Conservation (phyloP, 2,113 vertebrate genomes). For the Ameiurus melas region DNA sequence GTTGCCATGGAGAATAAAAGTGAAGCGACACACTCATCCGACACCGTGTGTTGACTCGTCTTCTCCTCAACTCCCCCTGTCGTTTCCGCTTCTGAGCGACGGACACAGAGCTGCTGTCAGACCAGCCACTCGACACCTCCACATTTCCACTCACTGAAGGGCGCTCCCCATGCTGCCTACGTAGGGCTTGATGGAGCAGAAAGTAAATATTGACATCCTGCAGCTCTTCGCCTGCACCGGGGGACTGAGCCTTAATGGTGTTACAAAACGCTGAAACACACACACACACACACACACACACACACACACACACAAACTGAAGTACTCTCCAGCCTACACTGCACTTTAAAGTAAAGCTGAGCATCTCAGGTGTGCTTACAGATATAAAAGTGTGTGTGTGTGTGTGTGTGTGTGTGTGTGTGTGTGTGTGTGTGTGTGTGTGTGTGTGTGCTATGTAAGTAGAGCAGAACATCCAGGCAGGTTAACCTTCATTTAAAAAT, state of each 20-base stretch:
- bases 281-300: slow-evolving; percentile 16
- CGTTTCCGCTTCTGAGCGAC: background rate
- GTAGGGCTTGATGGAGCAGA: slow-evolving; percentile 10
- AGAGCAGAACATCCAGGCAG: slow-evolving; percentile 55
- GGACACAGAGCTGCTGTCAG: slow-evolving; percentile 31
- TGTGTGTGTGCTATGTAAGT: slow-evolving; percentile 34
- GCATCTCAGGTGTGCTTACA: slow-evolving; percentile 52
- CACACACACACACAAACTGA: background rate
- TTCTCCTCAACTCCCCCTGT: slow-evolving; percentile 24
- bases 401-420: slow-evolving; percentile 1
- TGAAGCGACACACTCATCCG: background rate
- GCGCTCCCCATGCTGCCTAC: slow-evolving; percentile 27
- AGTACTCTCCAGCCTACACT: background rate
- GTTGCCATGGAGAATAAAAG: background rate
- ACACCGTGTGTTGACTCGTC: slow-evolving; percentile 32
- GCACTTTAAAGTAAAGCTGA: slow-evolving; percentile 28
- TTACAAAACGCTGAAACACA: slow-evolving; percentile 40
- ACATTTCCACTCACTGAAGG: slow-evolving; percentile 46
- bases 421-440: slow-evolving; percentile 40
- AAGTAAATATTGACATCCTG: slow-evolving; percentile 55
- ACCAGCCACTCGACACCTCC: slow-evolving; percentile 36
- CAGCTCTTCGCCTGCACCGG: slow-evolving; percentile 16
- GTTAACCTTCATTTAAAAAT: slow-evolving; percentile 52
- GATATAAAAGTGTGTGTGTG: slow-evolving; percentile 36
- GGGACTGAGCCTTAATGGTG: slow-evolving; percentile 56